phyloP scores from a whole-genome alignment of 2,888 invertebrate genomes.

The Trilocha varians region DNA sequence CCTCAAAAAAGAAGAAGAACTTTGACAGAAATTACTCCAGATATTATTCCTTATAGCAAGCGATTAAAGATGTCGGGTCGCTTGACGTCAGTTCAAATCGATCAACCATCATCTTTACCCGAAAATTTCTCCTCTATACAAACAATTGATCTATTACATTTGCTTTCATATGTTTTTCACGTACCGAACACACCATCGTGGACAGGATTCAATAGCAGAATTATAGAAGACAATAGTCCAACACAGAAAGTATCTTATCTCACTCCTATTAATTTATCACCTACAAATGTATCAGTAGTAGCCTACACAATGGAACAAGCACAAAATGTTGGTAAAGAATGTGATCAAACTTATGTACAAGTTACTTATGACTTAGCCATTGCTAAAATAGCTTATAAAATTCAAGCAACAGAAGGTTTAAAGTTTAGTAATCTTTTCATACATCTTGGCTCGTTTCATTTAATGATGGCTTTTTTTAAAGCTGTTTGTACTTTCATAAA shows the following conservation, averaged over 20 bases:
- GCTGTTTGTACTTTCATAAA: too few species aligned
- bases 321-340: too few species aligned
- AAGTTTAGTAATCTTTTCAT: too few species aligned
- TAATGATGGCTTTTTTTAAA: too few species aligned
- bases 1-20: too few species aligned
- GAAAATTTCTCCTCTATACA: slow-evolving; percentile 1
- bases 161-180: background rate
- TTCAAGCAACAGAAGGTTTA: too few species aligned
- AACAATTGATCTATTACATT: background rate
- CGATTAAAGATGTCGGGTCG: background rate
- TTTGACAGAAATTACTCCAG: too few species aligned
- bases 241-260: slow-evolving; percentile 1
- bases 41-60: background rate
- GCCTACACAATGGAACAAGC: too few species aligned
- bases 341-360: too few species aligned
- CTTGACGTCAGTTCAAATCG: background rate
- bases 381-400: too few species aligned
- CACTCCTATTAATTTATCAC: slow-evolving; percentile 1
- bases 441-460: too few species aligned
- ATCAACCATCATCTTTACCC: background rate
- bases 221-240: background rate
- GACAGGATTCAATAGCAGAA: slow-evolving; percentile 1
- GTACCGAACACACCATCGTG: background rate
- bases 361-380: too few species aligned
- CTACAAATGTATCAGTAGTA: background rate